Evolutionary conservation across 2,113 vertebrate species (phyloP).

Genomic region (Dicrurus megarhynchus): DNA sequence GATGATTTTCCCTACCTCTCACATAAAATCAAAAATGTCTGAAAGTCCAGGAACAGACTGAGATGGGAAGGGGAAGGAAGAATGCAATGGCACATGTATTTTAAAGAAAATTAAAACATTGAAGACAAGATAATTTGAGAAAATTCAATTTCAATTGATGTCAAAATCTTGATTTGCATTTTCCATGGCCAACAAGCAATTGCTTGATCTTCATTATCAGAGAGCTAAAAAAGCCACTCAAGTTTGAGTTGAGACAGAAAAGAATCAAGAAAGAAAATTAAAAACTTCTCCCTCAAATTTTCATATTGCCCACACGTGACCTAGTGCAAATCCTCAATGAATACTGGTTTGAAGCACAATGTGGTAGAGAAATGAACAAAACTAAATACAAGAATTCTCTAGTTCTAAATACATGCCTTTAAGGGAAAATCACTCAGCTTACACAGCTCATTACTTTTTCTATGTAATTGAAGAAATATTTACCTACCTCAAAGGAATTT

Average conservation of each 20-base stretch:
- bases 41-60: not conserved
- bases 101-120: not conserved
- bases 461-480: not conserved
- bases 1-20: not conserved
- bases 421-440: not conserved
- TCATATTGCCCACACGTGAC: not conserved
- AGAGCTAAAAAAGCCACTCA: not conserved
- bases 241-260: not conserved
- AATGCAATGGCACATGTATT: rapidly evolving
- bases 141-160: not conserved
- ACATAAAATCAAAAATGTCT: not conserved
- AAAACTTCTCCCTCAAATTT: not conserved
- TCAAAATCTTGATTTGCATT: not conserved
- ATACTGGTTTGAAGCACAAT: not conserved
- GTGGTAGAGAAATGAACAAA: not conserved
- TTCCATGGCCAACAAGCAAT: not conserved
- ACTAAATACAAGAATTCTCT: not conserved
- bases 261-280: not conserved
- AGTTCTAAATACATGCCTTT: not conserved
- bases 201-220: not conserved
- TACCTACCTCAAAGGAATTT: not conserved
- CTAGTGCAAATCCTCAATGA: not conserved
- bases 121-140: not conserved
- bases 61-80: not conserved
- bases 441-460: not conserved